These are phyloP conservation scores for Arnoldichthys spilopterus DNA, from an alignment of 2,797 vertebrate genomes.

Conservation along the genomic window DNA sequence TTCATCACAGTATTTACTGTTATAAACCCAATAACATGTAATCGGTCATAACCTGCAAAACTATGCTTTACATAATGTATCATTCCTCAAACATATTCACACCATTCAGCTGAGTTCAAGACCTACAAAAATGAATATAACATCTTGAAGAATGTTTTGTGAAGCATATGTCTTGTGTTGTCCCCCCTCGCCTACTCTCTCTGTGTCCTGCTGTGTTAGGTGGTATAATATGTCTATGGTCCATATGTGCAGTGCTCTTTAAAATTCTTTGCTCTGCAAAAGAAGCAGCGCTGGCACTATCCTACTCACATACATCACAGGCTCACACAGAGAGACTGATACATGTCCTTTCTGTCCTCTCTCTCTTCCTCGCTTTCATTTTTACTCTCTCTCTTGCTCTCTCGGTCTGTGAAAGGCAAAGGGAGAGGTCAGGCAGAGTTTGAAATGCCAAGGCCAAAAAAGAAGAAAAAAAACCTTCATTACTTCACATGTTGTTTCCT, in stretches of 20 bases:
- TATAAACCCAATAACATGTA: neutral
- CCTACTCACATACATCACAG: slow-evolving; percentile 47
- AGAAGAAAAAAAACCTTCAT: neutral
- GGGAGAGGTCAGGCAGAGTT: slow-evolving; percentile 42
- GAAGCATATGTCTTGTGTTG: slow-evolving; percentile 40
- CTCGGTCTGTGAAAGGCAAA: slow-evolving; percentile 20
- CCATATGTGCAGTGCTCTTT: slow-evolving; percentile 57
- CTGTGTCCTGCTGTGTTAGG: slow-evolving; percentile 51
- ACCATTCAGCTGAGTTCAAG: slow-evolving; percentile 10
- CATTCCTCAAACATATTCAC: neutral
- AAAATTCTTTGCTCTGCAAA: slow-evolving; percentile 52
- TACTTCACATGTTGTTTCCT: slow-evolving; percentile 17
- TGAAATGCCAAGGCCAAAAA: slow-evolving; percentile 25
- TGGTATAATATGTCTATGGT: slow-evolving; percentile 53
- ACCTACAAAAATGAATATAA: slow-evolving; percentile 6
- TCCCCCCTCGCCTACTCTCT: slow-evolving; percentile 37
- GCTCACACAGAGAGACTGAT: slow-evolving; percentile 42
- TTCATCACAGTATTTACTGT: neutral
- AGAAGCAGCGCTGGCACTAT: slow-evolving; percentile 39
- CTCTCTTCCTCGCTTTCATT: slow-evolving; percentile 11
- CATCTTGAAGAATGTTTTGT: slow-evolving; percentile 46
- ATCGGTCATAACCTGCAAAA: neutral
- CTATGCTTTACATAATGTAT: slow-evolving; percentile 1
- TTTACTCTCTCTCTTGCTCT: neutral
- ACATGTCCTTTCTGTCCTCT: slow-evolving; percentile 32